Base-by-base conservation (phyloP, 2,797 vertebrate genomes). In the Hoplostethus atlanticus region DNA sequence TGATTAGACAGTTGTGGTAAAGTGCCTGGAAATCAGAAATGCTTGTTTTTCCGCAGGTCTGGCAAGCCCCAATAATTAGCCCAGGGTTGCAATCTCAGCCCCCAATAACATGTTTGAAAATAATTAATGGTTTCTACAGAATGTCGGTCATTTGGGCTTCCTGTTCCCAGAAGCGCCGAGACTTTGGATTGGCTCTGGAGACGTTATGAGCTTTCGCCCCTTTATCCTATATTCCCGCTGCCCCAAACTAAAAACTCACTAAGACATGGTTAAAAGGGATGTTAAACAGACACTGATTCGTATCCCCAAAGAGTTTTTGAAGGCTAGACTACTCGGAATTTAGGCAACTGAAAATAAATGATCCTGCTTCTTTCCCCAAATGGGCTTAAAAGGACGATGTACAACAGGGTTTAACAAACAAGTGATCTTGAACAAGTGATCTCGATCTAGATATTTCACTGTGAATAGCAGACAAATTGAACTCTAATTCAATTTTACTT, bases 71-170 rank as follows among this genome's bases (percentile, higher is more conserved):
- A 93, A 87, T 92, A 93, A 92, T 93, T 92, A 91, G 86, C 85
- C 76, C 59, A 46, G 71, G 81, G 86, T 91, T 91, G 87, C 79
- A 83, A 88, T 87, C 85, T 83, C 76, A 84, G 77, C 15, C 85
- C 88, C 84, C 88, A 89, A 76, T 88, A 91, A 90, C 90, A 78
- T 76, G 84, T 62, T 84, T 72, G 69, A 84, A 92, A 93, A 90
- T 93, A 93, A 93, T 93, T 85, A 92, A 89, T 90, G 87, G 84
- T 85, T 89, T 85, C 88, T 88, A 69, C 78, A 91, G 90, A 90
- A 76, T 76, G 84, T 69, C 79, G 82, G 73, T 89, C 88, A 85
- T 92, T 88, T 88, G 85, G 21, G 89, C 87, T 93, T 94, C 92
- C 92, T 92, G 90, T 91, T 90, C 88, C 86, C 84, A 90, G 84